Evolutionary conservation across 2,888 invertebrate genomes (phyloP), one percentile per base, ranked within the genome.

Genomic region (Nomada fucata): DNA sequence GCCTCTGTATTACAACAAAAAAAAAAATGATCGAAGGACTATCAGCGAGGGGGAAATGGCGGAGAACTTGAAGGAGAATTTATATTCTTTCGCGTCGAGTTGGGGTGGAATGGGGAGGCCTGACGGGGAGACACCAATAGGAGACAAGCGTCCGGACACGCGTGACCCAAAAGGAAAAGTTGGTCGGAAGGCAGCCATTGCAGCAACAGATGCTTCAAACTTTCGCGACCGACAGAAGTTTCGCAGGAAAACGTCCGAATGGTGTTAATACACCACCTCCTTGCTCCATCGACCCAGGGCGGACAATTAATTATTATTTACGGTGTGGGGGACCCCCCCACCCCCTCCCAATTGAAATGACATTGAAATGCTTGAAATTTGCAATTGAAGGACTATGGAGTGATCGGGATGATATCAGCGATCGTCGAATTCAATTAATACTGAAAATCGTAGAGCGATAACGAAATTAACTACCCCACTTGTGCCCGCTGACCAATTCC

Each of bases 141-240:
- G 20, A 59, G 47, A 47, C 47, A 11, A 44, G 57, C 57, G 42
- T 26, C 26, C 69, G 36, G 74, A 53, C 60, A 73, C 61, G 29
- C 60, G 26, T 64, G 68, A 68, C 52, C 63, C 68, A 55, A 72
- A 76, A 76, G 76, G 50, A 63, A 68, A 82, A 72, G 68, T 79
- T 79, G 50, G 63, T 44, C 23, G 36, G 18, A 69, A 67, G 18
- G 44, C 61, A 29, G 55, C n/a, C 55, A 76, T 59, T 9, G 69
- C 59, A 78, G 47, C 70, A 70, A 29, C 74, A 59, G 59, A 64
- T 82, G 61, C 29, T 57, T 13, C 18, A 2, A 61, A 47, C 36
- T 50, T 61, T 23, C 36, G 29, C 15, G n/a, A 36, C 7, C 50
- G 13, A 44, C 13, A 15, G 53, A 26, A 44, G 23, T 52, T 63